Evolutionary conservation across 2,888 invertebrate species (phyloP), one percentile per base, ranked within the genome.

Genomic region (Hedya salicella): DNA sequence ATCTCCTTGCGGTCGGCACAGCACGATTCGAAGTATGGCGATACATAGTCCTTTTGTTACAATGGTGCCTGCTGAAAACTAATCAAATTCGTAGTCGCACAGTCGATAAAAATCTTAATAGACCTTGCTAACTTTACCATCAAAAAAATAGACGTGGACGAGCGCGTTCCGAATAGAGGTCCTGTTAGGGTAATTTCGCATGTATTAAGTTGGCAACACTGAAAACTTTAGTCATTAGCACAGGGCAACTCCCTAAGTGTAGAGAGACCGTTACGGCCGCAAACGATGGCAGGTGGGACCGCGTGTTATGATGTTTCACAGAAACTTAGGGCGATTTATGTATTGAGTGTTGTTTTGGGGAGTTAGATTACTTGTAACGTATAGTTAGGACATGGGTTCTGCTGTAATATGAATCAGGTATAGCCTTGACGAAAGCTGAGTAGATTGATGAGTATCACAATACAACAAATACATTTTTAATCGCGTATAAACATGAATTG

Each of bases 221-320:
- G 82, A 78, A 83, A 91, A 91, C 87, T 91, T 91, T 82, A 82
- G 84, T 88, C 91, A 89, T 91, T 91, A 91, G 84, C 82, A 79
- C 79, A 78, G 82, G 85, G 83, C 82, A 80, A 82, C 80, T 79
- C 71, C 69, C 81, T 81, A 81, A 86, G 85, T 85, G 84, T 81
- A 79, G 77, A 71, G 79, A 79, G 79, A 69, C 81, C 79, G 83
- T 82, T 84, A 83, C 82, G 80, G 81, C 80, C 81, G 81, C 79
- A 77, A 78, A 78, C 72, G 76, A 73, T 73, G 78, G 81, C 88
- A 88, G 89, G 89, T 88, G 85, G 78, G 80, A 74, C 78, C 79
- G 68, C 14, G n/a, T 14, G 25, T n/a, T 30, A 6, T 3, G 32
- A 46, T 16, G 36, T 40, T 3, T n/a, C 1, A n/a, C 21, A 60